Evolutionary conservation across 2,888 invertebrate genomes (phyloP).

Genomic region (Euplagia quadripunctaria): DNA sequence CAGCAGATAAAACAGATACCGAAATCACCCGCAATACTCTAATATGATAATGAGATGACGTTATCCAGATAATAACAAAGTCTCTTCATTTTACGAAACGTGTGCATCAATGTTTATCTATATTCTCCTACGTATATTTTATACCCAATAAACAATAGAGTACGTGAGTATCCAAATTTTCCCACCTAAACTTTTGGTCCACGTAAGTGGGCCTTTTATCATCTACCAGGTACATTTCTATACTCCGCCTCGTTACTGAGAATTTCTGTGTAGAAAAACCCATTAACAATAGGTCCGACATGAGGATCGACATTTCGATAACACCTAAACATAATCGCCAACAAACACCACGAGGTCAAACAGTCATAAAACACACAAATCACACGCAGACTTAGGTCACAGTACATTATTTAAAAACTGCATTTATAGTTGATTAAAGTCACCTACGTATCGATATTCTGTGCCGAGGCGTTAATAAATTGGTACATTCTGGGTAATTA

Average conservation of each 20-base stretch:
- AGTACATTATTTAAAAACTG: background rate
- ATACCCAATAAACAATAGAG: no score
- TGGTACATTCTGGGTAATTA: background rate
- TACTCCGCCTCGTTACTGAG: no score
- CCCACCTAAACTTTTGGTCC: no score
- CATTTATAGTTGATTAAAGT: background rate
- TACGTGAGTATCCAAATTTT: no score
- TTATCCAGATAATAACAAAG: background rate
- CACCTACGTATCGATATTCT: no score
- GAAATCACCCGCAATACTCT: background rate
- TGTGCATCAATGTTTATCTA: no score
- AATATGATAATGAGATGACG: background rate
- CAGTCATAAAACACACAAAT: background rate
- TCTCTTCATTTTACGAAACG: background rate
- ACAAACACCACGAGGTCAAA: background rate
- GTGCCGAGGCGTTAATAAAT: no score
- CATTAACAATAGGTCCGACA: background rate
- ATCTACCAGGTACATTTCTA: no score
- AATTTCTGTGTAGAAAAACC: no score
- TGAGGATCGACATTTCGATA: background rate
- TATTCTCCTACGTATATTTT: no score
- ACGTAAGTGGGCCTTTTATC: no score
- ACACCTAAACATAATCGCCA: background rate
- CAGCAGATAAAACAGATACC: background rate
- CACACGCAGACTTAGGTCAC: background rate